Evolutionary conservation across 2,888 invertebrate species (phyloP).

Genomic region (Tenthredo scrophulariae): DNA sequence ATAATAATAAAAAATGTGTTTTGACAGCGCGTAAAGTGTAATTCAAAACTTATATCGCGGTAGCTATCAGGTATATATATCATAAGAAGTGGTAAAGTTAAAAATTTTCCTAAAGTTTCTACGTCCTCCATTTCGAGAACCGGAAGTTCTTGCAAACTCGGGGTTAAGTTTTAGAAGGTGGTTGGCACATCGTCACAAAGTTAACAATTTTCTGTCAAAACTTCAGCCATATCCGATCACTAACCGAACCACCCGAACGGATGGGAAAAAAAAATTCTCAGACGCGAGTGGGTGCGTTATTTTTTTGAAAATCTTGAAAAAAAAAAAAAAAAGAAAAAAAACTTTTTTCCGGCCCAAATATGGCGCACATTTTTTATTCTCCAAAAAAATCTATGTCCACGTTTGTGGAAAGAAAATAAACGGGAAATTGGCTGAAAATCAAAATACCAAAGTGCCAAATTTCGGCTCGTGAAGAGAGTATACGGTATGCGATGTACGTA

Average conservation of each 20-base stretch:
- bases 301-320: too few relatives aligned
- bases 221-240: neutral
- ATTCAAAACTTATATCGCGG: neutral
- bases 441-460: too few relatives aligned
- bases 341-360: too few relatives aligned
- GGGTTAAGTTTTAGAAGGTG: neutral
- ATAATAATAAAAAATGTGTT: neutral
- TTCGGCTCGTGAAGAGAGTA: neutral
- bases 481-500: neutral
- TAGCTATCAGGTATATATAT: too few relatives aligned
- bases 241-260: neutral
- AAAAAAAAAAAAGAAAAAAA: too few relatives aligned
- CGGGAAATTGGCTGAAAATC: too few relatives aligned
- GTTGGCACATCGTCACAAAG: conserved; percentile 18
- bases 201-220: neutral
- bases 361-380: too few relatives aligned
- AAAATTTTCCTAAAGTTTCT: neutral
- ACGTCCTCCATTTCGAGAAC: neutral
- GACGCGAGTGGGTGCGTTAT: too few relatives aligned
- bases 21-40: neutral
- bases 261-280: neutral
- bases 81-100: neutral
- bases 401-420: too few relatives aligned
- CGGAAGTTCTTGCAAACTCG: neutral
- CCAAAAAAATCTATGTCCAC: too few relatives aligned